Conservation (phyloP, 37 sponge, comb jelly and placozoan species). For the Ianthella basta region DNA sequence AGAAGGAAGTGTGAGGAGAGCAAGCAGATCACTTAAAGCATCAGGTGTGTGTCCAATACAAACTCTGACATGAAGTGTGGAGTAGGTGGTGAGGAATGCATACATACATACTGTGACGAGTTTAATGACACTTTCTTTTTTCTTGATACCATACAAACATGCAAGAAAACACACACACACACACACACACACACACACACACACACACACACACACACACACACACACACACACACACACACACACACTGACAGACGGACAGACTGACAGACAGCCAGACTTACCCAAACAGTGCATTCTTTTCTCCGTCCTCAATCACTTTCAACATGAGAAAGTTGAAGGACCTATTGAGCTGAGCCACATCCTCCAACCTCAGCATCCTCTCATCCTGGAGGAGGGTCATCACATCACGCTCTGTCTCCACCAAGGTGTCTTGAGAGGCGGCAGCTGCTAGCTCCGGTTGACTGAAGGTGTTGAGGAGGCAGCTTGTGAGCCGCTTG, state of each 20-base stretch:
- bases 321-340: slow-evolving; percentile 71
- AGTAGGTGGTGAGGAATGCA: too few species aligned
- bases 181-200: too few species aligned
- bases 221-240: slow-evolving; percentile 20
- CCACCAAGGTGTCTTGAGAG: slow-evolving; percentile 55
- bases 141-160: too few species aligned
- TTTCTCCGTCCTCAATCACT: slow-evolving; percentile 65
- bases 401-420: slow-evolving; percentile 65
- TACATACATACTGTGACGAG: too few species aligned
- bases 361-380: slow-evolving; percentile 62
- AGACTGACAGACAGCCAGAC: background rate
- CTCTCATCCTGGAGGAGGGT: slow-evolving; percentile 68
- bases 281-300: slow-evolving; percentile 71
- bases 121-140: too few species aligned
- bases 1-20: background rate
- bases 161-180: too few species aligned
- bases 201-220: background rate
- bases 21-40: too few species aligned
- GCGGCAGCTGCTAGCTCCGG: slow-evolving; percentile 35
- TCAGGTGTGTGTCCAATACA: too few species aligned
- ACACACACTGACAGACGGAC: background rate
- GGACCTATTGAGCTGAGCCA: slow-evolving; percentile 64
- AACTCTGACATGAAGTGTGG: too few species aligned
- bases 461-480: slow-evolving; percentile 44
- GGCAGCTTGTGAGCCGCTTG: slow-evolving; percentile 43